Evolutionary conservation across 2,797 vertebrate genomes (phyloP).

Genomic region (Atherinosoma microstoma): DNA sequence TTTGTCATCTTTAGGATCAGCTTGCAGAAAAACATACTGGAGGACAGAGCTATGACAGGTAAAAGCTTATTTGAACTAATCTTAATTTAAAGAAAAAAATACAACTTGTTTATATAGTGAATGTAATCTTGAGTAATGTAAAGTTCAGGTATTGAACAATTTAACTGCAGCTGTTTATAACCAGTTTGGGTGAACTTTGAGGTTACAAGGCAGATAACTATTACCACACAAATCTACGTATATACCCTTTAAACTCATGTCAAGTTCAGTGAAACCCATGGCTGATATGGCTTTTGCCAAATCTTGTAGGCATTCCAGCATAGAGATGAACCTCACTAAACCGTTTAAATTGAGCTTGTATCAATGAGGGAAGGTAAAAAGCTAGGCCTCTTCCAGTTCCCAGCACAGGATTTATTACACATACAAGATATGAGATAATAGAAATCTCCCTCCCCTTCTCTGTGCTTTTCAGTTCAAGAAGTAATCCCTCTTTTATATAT

Average conservation of each 20-base stretch:
- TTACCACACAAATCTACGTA: slow-evolving; percentile 22
- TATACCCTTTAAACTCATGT: slow-evolving; percentile 19
- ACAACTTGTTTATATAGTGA: no score
- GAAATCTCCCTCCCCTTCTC: background rate
- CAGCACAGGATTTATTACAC: background rate
- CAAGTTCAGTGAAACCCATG: background rate
- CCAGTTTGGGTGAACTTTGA: slow-evolving; percentile 1
- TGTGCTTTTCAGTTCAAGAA: slow-evolving; percentile 1
- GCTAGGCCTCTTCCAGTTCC: background rate
- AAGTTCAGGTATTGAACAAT: background rate
- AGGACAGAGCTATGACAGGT: slow-evolving; percentile 85
- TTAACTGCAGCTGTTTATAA: background rate
- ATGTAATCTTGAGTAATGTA: background rate
- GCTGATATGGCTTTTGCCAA: slow-evolving; percentile 15
- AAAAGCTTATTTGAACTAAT: slow-evolving; percentile 11
- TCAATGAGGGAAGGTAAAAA: slow-evolving; percentile 1
- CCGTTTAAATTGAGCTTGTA: background rate
- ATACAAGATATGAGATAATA: slow-evolving; percentile 1
- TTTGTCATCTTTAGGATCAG: slow-evolving; percentile 74
- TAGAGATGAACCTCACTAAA: slow-evolving; percentile 25
- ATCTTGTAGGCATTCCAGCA: slow-evolving; percentile 31
- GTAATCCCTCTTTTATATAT: background rate
- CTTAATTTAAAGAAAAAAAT: background rate
- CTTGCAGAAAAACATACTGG: slow-evolving; percentile 72
- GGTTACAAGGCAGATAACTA: slow-evolving; percentile 13